Evolutionary conservation across 2,888 invertebrate species (phyloP).

Genomic region (Cantharis rufa): DNA sequence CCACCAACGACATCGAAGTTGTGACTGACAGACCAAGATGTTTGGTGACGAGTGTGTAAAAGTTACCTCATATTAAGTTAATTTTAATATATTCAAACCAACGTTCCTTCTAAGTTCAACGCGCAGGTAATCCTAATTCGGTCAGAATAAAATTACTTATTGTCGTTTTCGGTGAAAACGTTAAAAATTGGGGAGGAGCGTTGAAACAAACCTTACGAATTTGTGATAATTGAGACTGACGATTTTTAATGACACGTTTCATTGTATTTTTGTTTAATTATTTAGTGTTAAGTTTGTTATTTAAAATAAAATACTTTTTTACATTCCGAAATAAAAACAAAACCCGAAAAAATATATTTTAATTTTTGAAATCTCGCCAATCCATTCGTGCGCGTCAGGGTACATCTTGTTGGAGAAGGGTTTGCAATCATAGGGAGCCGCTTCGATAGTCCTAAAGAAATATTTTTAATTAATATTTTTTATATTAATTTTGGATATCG

Average conservation of each 20-base stretch:
- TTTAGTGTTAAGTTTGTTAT: not conserved
- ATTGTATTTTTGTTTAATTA: not conserved
- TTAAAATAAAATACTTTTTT: not conserved
- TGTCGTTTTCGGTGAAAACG: not conserved
- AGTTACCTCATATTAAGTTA: not conserved
- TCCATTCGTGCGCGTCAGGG: too few relatives aligned
- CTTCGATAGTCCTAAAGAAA: too few relatives aligned
- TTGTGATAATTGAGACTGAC: not conserved
- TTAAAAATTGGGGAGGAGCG: not conserved
- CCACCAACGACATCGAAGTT: constrained; percentile 5
- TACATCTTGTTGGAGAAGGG: too few relatives aligned
- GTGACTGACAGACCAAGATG: not conserved
- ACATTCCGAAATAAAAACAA: not conserved
- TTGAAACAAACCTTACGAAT: not conserved
- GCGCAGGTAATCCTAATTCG: not conserved
- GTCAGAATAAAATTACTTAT: not conserved
- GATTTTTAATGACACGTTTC: not conserved
- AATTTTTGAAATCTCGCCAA: too few relatives aligned
- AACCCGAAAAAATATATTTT: not conserved
- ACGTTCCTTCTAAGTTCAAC: not conserved
- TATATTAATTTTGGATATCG: too few relatives aligned
- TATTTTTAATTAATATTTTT: too few relatives aligned
- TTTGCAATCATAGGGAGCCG: too few relatives aligned
- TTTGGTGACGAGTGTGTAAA: not conserved
- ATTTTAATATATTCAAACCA: not conserved